Percentiles rank a stretch among this genome's conserved stretches.
These are phyloP conservation scores for Damaliscus lunatus DNA, from an alignment of 2,113 vertebrate genomes.

Conservation along the genomic window DNA sequence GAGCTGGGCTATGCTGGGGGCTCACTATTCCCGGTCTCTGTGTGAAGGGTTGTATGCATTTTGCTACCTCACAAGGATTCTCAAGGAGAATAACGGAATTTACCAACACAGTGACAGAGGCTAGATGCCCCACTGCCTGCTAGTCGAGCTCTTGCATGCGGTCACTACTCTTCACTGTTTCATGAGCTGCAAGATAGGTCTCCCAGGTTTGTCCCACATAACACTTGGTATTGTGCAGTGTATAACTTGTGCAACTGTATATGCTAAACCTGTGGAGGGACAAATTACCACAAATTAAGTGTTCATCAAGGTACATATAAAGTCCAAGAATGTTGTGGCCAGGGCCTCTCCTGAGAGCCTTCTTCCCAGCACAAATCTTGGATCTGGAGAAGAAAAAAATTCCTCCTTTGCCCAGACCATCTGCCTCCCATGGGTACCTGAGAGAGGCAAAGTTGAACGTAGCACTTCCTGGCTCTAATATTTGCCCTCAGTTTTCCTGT, in stretches of 20 bases:
- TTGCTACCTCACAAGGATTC: neutral
- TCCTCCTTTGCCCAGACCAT: neutral
- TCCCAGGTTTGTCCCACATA: neutral
- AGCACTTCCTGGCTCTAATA: neutral
- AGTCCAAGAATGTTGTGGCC: neutral
- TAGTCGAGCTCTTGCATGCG: rapidly evolving
- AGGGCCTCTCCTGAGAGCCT: neutral
- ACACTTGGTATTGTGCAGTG: neutral
- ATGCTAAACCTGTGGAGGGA: neutral
- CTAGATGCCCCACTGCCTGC: neutral
- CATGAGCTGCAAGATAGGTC: neutral
- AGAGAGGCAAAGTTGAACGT: neutral
- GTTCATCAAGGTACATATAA: neutral
- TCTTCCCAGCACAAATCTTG: neutral
- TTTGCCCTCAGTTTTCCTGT: neutral
- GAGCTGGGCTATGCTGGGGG: neutral
- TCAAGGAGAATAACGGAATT: neutral
- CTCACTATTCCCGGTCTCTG: neutral
- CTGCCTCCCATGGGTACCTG: neutral
- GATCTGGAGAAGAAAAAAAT: neutral
- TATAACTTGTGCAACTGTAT: neutral
- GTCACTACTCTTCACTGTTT: neutral
- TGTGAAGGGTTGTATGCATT: rapidly evolving
- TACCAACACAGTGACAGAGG: neutral
- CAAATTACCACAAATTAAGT: neutral